These are phyloP conservation scores for Gila robusta DNA, from an alignment of 2,797 vertebrate species.

Conservation along the genomic window DNA sequence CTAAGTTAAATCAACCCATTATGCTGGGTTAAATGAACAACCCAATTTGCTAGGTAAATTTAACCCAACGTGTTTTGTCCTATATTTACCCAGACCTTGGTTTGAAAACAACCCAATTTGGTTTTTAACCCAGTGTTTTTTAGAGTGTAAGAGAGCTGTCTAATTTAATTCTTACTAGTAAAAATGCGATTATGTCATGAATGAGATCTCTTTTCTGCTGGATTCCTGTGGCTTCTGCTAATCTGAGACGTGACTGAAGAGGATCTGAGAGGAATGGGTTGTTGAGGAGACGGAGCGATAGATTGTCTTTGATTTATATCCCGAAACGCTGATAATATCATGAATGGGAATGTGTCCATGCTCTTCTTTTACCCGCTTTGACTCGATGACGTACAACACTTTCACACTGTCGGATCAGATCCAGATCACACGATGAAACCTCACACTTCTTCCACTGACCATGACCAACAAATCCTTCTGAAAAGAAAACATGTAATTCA, in stretches of 20 bases:
- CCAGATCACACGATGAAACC: neutral
- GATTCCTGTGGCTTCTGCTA: neutral
- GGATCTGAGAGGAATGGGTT: neutral
- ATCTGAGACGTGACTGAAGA: neutral
- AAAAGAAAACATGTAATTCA: neutral
- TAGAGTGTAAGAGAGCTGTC: no score
- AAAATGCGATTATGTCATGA: neutral
- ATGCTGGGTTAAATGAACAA: no score
- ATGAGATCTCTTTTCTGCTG: neutral
- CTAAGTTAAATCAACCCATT: no score
- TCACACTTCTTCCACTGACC: neutral
- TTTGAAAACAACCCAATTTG: no score
- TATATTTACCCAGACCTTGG: no score
- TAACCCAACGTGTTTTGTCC: no score
- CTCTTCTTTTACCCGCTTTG: no score
- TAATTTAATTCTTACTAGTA: no score
- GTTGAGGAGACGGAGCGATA: neutral
- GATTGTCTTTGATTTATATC: neutral
- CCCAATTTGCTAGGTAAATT: no score
- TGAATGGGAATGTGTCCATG: neutral
- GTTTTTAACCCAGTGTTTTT: no score
- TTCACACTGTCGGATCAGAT: neutral
- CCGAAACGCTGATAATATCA: neutral
- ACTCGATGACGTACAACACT: neutral
- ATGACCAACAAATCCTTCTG: no score